Evolutionary conservation across 2,888 invertebrate genomes (phyloP).

Genomic region (Polymixis lichenea): DNA sequence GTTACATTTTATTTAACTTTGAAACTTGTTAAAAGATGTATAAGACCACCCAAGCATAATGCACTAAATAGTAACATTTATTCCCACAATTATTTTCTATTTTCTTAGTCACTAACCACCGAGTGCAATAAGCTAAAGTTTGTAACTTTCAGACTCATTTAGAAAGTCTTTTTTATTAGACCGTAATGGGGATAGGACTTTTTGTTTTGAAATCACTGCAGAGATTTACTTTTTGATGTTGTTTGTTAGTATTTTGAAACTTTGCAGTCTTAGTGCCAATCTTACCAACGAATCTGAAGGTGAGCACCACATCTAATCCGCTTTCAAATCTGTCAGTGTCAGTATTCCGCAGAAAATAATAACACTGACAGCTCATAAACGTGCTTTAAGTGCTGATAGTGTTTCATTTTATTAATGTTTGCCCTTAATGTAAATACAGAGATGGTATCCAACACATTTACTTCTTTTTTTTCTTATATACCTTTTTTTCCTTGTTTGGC

Average conservation of each 20-base stretch:
- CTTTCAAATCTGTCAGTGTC: no score
- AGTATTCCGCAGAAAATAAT: no score
- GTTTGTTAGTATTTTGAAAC: not conserved
- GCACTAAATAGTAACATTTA: conserved; percentile 69
- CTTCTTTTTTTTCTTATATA: no score
- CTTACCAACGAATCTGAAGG: no score
- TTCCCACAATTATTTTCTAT: conserved; percentile 71
- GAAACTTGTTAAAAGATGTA: conserved; percentile 75
- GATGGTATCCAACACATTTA: no score
- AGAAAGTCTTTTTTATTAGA: conserved; percentile 24
- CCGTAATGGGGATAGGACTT: conserved; percentile 4
- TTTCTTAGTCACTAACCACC: conserved; percentile 54
- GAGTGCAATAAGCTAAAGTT: conserved; percentile 41
- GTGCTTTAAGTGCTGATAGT: no score
- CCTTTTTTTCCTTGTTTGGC: no score
- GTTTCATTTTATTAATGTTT: no score
- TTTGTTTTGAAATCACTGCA: conserved; percentile 6
- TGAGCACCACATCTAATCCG: no score
- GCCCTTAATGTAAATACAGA: no score
- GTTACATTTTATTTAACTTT: conserved; percentile 79
- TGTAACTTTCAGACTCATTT: conserved; percentile 47
- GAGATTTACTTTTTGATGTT: conserved; percentile 7
- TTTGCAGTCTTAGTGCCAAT: no score
- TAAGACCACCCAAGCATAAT: conserved; percentile 67
- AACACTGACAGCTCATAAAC: no score